phyloP scores from a whole-genome alignment of 2,888 invertebrate genomes.

The Harpalus rubripes region DNA sequence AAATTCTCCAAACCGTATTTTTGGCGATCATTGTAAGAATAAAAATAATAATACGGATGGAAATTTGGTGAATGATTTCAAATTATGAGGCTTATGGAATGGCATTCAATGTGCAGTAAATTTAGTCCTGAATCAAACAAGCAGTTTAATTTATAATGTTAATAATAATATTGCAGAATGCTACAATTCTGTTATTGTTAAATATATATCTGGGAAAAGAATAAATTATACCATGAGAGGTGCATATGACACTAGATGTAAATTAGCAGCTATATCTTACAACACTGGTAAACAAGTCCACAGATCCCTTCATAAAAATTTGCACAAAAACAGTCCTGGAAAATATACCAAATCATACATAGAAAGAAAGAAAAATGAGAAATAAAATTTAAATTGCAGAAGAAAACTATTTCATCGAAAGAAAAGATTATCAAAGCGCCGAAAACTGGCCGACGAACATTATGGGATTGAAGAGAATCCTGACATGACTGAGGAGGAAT shows the following conservation, averaged over 20 bases:
- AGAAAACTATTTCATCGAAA: not conserved
- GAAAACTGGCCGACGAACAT: conserved; percentile 9
- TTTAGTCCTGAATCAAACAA: not conserved
- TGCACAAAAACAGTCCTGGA: not conserved
- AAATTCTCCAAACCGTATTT: not conserved
- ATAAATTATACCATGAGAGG: no score
- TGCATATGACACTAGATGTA: conserved; percentile 12
- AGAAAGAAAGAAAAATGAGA: not conserved
- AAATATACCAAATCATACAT: not conserved
- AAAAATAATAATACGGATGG: conserved; percentile 69
- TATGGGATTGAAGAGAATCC: conserved; percentile 29
- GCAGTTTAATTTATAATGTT: conserved; percentile 44
- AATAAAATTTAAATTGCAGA: not conserved
- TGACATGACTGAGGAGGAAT: conserved; percentile 30
- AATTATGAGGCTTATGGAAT: conserved; percentile 37
- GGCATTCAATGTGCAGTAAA: conserved; percentile 15
- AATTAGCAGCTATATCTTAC: conserved; percentile 40
- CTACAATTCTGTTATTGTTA: not conserved
- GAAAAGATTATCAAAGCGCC: not conserved
- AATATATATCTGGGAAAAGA: no score
- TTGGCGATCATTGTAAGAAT: not conserved
- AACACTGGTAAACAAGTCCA: conserved; percentile 2
- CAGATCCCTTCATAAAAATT: not conserved
- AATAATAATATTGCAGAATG: conserved; percentile 58
- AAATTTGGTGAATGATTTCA: conserved; percentile 15